Conservation (phyloP, 2,888 invertebrate species). For the Drosophila longiperda region DNA sequence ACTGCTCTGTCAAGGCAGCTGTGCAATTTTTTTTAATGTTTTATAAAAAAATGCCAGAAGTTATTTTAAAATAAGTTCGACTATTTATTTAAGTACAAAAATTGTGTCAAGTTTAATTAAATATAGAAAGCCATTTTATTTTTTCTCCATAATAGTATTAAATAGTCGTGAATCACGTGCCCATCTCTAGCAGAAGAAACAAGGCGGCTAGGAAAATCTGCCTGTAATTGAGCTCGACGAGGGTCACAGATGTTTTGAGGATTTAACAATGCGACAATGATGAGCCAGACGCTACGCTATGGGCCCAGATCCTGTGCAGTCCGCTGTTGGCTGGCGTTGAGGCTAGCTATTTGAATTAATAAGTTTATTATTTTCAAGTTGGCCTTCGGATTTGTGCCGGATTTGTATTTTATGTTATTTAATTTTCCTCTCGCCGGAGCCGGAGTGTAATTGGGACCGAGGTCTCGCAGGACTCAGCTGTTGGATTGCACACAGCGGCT, state of each 20-base stretch:
- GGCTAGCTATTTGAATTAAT: constrained; percentile 67
- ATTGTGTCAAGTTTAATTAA: not conserved
- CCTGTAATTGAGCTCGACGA: constrained; percentile 60
- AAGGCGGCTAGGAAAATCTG: constrained; percentile 35
- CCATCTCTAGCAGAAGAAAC: constrained; percentile 17
- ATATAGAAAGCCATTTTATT: not conserved
- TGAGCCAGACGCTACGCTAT: constrained; percentile 40
- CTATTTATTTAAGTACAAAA: not conserved
- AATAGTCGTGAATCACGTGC: constrained; percentile 4
- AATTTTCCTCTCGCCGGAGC: constrained; percentile 49
- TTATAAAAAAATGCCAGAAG: not conserved
- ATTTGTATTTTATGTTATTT: constrained; percentile 75
- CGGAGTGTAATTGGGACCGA: constrained; percentile 26
- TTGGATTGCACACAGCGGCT: constrained; percentile 52
- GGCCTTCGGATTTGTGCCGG: constrained; percentile 56
- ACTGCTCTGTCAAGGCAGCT: not conserved
- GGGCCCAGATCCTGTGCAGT: constrained; percentile 21
- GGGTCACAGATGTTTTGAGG: constrained; percentile 62
- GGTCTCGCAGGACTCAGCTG: constrained; percentile 54
- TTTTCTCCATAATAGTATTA: not conserved
- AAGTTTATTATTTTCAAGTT: constrained; percentile 72
- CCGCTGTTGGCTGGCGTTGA: constrained; percentile 42
- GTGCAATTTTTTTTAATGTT: not conserved
- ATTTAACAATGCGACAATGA: constrained; percentile 70
- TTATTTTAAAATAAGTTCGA: not conserved